These are phyloP conservation scores for Lutjanus erythropterus DNA, from an alignment of 2,113 vertebrate genomes.

Conservation along the genomic window DNA sequence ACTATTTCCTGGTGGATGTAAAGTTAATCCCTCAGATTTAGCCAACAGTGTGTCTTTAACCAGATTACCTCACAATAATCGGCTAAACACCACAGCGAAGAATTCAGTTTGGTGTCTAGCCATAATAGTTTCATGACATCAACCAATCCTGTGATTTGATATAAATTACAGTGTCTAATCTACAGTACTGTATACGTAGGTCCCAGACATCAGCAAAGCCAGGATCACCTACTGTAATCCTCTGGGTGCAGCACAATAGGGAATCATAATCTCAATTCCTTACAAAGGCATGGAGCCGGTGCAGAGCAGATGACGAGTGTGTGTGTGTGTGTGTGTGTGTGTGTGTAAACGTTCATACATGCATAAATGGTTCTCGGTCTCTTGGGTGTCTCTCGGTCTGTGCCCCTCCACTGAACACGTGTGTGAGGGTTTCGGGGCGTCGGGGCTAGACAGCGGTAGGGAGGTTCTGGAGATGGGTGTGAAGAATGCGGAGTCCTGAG, in stretches of 20 bases:
- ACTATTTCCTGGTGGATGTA: conserved; percentile 62
- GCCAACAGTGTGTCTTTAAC: conserved; percentile 65
- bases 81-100: conserved; percentile 41
- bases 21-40: conserved; percentile 74
- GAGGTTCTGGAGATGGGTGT: conserved; percentile 38
- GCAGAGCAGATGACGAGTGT: conserved; percentile 45
- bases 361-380: conserved; percentile 72
- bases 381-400: conserved; percentile 63
- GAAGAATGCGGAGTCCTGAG: conserved; percentile 69
- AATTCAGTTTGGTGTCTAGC: conserved; percentile 50
- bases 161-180: conserved; percentile 62
- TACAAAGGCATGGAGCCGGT: conserved; percentile 61
- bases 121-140: conserved; percentile 55
- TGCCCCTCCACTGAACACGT: conserved; percentile 64
- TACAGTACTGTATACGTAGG: conserved; percentile 23
- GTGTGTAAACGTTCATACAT: conserved; percentile 58
- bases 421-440: conserved; percentile 49
- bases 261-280: conserved; percentile 69
- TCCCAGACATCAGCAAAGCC: conserved; percentile 69
- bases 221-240: conserved; percentile 78
- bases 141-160: conserved; percentile 45
- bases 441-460: conserved; percentile 46
- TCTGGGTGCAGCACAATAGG: conserved; percentile 56
- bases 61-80: conserved; percentile 72
- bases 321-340: conserved; percentile 16